phyloP scores from a whole-genome alignment of 2,113 vertebrate genomes.

The Mobula hypostoma region DNA sequence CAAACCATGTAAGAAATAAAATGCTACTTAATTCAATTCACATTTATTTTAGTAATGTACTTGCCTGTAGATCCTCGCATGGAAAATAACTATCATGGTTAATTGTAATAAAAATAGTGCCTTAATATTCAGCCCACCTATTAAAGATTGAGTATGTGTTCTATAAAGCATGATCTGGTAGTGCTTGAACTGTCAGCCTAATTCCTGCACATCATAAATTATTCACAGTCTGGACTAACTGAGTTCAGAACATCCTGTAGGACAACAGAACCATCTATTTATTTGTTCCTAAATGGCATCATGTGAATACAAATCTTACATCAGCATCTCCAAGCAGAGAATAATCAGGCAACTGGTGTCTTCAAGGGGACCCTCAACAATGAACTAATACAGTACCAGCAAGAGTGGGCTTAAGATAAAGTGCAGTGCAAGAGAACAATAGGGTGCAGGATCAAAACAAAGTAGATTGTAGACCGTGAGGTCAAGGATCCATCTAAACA shows the following conservation, averaged over 20 bases:
- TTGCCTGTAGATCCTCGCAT: background rate
- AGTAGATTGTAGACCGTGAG: too few relatives aligned
- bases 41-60: background rate
- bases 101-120: background rate
- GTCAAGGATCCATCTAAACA: too few relatives aligned
- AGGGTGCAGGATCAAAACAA: too few relatives aligned
- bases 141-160: too few relatives aligned
- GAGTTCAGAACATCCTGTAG: background rate
- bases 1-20: background rate
- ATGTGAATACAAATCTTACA: background rate
- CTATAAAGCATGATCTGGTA: background rate
- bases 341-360: background rate
- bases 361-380: background rate
- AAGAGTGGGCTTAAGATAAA: background rate
- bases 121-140: background rate
- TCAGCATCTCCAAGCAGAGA: background rate
- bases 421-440: too few relatives aligned
- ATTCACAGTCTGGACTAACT: background rate
- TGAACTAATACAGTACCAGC: background rate
- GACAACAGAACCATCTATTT: too few relatives aligned
- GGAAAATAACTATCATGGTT: background rate
- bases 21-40: background rate
- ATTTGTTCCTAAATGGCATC: background rate
- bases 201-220: background rate
- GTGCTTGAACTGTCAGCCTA: background rate